phyloP scores from a whole-genome alignment of 2,797 vertebrate genomes.

The Antrozous pallidus region DNA sequence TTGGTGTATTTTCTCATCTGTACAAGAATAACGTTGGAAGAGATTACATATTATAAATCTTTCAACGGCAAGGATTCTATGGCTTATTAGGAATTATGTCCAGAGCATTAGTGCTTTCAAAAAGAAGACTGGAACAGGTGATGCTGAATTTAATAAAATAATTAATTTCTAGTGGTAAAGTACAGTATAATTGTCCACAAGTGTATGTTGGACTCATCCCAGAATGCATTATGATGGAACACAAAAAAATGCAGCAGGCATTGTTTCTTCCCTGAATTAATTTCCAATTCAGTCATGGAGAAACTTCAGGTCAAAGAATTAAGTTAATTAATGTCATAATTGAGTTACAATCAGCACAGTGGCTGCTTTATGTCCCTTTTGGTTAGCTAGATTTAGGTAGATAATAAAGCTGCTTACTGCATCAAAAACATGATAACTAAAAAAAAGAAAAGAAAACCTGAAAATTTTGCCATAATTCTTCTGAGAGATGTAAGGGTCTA shows the following conservation, averaged over 20 bases:
- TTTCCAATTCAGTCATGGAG: background rate
- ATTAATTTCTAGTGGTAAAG: conserved; percentile 2
- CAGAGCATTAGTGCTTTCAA: conserved; percentile 2
- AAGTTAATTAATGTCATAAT: background rate
- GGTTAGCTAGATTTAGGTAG: background rate
- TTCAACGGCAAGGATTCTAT: background rate
- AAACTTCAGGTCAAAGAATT: background rate
- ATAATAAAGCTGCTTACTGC: background rate
- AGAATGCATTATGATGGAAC: background rate
- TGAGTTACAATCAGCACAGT: background rate
- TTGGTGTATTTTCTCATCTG: background rate
- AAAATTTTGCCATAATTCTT: background rate
- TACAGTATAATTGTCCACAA: background rate
- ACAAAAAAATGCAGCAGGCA: background rate
- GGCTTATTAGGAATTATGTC: background rate
- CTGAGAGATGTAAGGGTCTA: background rate
- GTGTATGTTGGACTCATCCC: background rate
- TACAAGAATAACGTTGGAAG: background rate
- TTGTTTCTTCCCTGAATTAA: background rate
- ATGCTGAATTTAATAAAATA: background rate
- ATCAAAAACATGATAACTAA: background rate
- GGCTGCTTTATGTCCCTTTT: background rate
- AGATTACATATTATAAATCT: background rate
- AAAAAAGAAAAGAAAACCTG: background rate
- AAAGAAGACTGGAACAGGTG: background rate